phyloP scores from a whole-genome alignment of 2,888 invertebrate genomes.

The Acanthosepion esculentum region DNA sequence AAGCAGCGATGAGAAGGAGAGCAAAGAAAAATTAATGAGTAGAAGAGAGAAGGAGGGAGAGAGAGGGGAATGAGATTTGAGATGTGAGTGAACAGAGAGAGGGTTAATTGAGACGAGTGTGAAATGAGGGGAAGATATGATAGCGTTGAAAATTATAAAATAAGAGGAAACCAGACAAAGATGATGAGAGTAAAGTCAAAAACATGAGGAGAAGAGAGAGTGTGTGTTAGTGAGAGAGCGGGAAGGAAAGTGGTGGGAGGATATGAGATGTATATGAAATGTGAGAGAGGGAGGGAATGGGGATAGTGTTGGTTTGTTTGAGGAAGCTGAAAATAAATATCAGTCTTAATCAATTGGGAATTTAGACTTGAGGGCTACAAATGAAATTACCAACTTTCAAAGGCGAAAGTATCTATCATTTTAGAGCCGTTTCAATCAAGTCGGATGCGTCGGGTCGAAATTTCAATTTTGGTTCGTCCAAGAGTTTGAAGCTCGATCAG shows the following conservation, averaged over 20 bases:
- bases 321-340: not conserved
- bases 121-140: not conserved
- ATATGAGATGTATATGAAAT: not conserved
- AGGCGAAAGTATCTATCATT: conserved; percentile 22
- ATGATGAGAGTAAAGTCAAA: not conserved
- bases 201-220: not conserved
- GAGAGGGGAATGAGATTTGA: not conserved
- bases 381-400: conserved; percentile 21
- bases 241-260: not conserved
- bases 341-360: not conserved
- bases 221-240: not conserved
- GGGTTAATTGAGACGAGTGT: conserved; percentile 40
- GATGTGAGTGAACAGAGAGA: conserved; percentile 24
- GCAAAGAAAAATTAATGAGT: not conserved
- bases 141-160: not conserved
- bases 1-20: too few species aligned
- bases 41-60: not conserved
- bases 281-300: not conserved
- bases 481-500: conserved; percentile 20
- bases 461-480: not conserved
- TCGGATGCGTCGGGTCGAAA: not conserved
- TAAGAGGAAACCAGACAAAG: not conserved
- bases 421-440: not conserved
- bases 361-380: not conserved
- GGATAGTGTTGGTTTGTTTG: too few species aligned